A percentile compares a stretch with the other conserved stretches of the same genome.
Evolutionary conservation across 1,140 invertebrate genomes (phyloP).

Genomic region (Drosophila nannoptera): DNA sequence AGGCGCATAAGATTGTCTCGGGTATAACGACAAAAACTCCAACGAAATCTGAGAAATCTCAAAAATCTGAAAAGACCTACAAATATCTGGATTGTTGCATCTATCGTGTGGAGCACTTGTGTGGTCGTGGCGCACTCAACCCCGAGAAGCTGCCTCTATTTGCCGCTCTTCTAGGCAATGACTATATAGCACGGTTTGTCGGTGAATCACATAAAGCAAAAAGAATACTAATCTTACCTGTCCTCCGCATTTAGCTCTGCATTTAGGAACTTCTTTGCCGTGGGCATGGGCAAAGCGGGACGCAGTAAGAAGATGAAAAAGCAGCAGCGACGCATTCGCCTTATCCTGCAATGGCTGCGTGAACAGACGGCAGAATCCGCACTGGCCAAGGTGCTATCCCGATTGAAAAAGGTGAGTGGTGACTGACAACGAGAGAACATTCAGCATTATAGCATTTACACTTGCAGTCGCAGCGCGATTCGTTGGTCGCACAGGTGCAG

Average conservation of each 20-base stretch:
- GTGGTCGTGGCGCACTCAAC: slow-evolving; percentile 83
- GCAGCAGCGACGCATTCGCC: slow-evolving; percentile 84
- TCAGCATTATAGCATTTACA: slow-evolving; percentile 81
- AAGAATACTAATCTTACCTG: neutral
- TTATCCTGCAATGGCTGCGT: slow-evolving; percentile 86
- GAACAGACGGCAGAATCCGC: slow-evolving; percentile 85
- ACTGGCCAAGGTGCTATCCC: slow-evolving; percentile 83
- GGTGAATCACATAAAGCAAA: neutral
- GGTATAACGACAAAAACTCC: slow-evolving; percentile 25
- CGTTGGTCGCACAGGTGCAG: slow-evolving; percentile 81
- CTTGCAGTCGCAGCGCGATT: slow-evolving; percentile 79
- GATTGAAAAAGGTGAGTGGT: slow-evolving; percentile 79
- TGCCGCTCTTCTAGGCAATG: slow-evolving; percentile 91
- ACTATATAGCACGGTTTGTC: slow-evolving; percentile 84
- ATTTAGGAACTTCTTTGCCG: slow-evolving; percentile 85
- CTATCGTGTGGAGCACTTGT: slow-evolving; percentile 85
- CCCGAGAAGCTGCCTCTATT: slow-evolving; percentile 86
- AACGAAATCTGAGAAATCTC: neutral
- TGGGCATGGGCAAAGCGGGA: slow-evolving; percentile 82
- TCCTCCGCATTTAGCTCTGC: slow-evolving; percentile 70
- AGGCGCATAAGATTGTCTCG: slow-evolving; percentile 53
- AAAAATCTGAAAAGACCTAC: slow-evolving; percentile 46
- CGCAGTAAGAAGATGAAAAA: slow-evolving; percentile 81
- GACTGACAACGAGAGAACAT: slow-evolving; percentile 29
- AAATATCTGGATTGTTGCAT: slow-evolving; percentile 84